A percentile compares a stretch with the other conserved stretches of the same genome.
Conservation (phyloP, 2,113 vertebrate species). For the Setophaga kirtlandii region DNA sequence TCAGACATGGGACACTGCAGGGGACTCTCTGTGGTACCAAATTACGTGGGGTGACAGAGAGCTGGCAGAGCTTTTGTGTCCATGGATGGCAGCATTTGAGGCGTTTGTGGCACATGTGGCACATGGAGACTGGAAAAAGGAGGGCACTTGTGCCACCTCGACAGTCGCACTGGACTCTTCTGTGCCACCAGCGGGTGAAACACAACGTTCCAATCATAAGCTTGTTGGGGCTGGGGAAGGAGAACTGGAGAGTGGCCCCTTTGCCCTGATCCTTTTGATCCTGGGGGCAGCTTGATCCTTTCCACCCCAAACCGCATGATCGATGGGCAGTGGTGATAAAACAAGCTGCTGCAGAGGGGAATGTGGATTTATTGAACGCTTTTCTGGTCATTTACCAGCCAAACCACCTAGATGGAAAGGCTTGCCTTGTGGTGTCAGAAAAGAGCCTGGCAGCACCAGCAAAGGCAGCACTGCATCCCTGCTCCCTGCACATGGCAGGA, state of each 20-base stretch:
- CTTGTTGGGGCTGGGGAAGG: background rate
- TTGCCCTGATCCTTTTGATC: background rate
- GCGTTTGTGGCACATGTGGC: too few relatives aligned
- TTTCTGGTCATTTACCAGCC: background rate
- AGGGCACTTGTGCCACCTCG: accelerated
- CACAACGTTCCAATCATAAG: background rate
- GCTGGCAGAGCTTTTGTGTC: background rate
- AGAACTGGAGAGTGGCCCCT: background rate
- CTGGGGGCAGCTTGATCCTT: background rate
- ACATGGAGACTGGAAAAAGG: background rate
- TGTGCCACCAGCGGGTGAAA: accelerated
- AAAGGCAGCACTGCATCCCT: background rate
- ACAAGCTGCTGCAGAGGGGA: background rate
- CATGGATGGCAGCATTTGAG: background rate
- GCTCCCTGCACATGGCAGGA: background rate
- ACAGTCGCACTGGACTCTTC: accelerated
- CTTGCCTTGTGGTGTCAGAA: background rate
- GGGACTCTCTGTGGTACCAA: background rate
- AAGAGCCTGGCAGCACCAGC: background rate
- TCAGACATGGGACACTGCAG: background rate
- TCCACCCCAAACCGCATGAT: accelerated
- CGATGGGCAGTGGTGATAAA: background rate
- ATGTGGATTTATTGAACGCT: background rate
- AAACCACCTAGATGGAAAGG: background rate
- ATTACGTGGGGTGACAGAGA: accelerated